phyloP scores from a whole-genome alignment of 2,888 invertebrate species.

The Microctonus hyperodae region DNA sequence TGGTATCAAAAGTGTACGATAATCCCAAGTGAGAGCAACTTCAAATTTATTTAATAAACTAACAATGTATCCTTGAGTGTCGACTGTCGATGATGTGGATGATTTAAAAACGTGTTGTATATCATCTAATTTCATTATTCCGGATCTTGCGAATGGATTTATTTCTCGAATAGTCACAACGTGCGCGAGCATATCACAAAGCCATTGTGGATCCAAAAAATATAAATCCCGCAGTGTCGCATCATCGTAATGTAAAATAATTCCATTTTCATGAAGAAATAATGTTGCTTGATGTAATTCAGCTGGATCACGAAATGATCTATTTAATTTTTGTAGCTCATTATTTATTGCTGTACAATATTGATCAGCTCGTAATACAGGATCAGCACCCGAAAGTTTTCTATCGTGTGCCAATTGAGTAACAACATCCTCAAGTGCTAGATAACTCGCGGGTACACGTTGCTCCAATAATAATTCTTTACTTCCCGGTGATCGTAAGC shows the following conservation, averaged over 20 bases:
- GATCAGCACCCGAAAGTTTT: conserved; percentile 74
- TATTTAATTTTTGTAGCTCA: conserved; percentile 72
- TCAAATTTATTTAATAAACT: conserved; percentile 96
- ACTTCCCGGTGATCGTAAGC: conserved; percentile 87
- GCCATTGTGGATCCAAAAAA: conserved; percentile 98
- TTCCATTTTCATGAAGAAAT: conserved; percentile 98
- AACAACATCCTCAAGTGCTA: conserved; percentile 93
- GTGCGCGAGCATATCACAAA: conserved; percentile 96
- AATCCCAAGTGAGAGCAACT: conserved; percentile 96
- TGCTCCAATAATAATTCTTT: conserved; percentile 92
- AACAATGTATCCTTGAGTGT: conserved; percentile 82
- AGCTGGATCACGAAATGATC: conserved; percentile 84
- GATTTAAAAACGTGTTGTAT: conserved; percentile 91
- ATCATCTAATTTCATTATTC: conserved; percentile 93
- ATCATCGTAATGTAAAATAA: conserved; percentile 93
- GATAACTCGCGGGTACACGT: conserved; percentile 93
- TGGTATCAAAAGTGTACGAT: conserved; percentile 87
- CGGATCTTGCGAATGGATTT: conserved; percentile 91
- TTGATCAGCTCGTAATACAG: conserved; percentile 83
- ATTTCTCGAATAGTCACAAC: conserved; percentile 97
- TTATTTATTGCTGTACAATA: conserved; percentile 65
- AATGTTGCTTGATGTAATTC: conserved; percentile 95
- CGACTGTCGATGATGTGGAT: conserved; percentile 76
- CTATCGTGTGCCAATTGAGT: conserved; percentile 81
- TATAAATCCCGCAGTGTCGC: conserved; percentile 93